phyloP scores from a whole-genome alignment of 2,113 vertebrate genomes.

The Camelus dromedarius region DNA sequence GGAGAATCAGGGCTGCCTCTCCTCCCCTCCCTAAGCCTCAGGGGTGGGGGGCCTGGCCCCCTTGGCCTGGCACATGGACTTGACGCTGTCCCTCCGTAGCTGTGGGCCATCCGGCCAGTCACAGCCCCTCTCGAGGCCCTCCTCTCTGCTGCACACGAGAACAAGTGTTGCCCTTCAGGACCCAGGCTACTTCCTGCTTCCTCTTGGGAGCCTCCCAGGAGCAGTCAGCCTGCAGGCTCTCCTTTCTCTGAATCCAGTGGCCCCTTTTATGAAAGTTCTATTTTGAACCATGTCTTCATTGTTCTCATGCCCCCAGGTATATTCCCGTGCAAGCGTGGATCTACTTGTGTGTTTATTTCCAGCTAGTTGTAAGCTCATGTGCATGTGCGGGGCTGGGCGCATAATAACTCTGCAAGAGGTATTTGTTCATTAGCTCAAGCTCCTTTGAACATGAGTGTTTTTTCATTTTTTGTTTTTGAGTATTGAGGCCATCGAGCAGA shows the following conservation, averaged over 20 bases:
- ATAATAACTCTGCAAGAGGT: background rate
- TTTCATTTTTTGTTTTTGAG: background rate
- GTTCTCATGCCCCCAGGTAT: background rate
- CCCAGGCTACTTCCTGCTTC: background rate
- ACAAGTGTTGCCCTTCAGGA: background rate
- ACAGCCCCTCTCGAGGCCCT: fast-evolving
- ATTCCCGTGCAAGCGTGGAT: background rate
- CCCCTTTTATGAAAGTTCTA: background rate
- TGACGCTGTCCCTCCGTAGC: background rate
- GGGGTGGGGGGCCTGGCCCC: background rate
- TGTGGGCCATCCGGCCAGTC: fast-evolving
- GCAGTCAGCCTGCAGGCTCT: background rate
- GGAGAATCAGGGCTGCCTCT: background rate
- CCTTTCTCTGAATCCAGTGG: background rate
- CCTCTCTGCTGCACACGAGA: background rate
- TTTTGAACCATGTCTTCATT: background rate
- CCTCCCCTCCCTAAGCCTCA: fast-evolving
- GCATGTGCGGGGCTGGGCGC: background rate
- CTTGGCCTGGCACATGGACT: background rate
- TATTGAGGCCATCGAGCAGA: background rate
- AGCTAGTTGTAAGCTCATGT: background rate
- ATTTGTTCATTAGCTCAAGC: background rate
- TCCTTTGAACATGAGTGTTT: background rate
- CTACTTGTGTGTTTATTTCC: background rate
- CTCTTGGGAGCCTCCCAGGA: background rate